Conservation (phyloP, 2,888 invertebrate genomes). For the Mesorhabditis spiculigera region DNA sequence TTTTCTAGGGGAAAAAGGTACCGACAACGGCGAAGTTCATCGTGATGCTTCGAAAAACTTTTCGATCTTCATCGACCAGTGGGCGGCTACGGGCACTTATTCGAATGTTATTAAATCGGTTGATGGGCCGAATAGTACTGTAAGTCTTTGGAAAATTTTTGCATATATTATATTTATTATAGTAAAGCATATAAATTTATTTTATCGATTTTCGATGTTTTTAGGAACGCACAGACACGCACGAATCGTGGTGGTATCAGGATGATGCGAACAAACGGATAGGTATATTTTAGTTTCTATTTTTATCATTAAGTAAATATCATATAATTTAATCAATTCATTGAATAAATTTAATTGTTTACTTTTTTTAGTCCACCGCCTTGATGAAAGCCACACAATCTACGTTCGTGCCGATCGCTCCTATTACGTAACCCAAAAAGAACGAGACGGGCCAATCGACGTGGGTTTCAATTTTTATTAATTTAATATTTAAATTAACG, state of each 20-base stretch:
- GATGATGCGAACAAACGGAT: not conserved
- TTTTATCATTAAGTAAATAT: not conserved
- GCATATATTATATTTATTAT: not conserved
- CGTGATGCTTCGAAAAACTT: constrained; percentile 28
- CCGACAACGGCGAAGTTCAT: constrained; percentile 11
- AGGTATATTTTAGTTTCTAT: not conserved
- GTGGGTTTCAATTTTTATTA: not conserved
- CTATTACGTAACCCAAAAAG: not conserved
- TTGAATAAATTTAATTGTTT: too few relatives aligned
- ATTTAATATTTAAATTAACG: too few relatives aligned
- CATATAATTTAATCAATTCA: too few relatives aligned
- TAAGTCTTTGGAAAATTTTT: not conserved
- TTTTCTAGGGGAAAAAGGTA: constrained; percentile 23
- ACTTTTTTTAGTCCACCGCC: not conserved
- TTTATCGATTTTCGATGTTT: not conserved
- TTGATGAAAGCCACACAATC: not conserved
- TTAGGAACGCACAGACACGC: not conserved
- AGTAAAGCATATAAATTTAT: too few relatives aligned
- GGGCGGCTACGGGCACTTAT: constrained; percentile 23
- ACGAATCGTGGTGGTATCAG: constrained; percentile 1
- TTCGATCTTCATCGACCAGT: constrained; percentile 28
- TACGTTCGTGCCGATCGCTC: not conserved
- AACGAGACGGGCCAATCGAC: not conserved
- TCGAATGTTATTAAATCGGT: constrained; percentile 19
- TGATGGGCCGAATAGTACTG: constrained; percentile 11